Conservation (phyloP, 2,888 invertebrate species). For the Hirtodrosophila alboralis region DNA sequence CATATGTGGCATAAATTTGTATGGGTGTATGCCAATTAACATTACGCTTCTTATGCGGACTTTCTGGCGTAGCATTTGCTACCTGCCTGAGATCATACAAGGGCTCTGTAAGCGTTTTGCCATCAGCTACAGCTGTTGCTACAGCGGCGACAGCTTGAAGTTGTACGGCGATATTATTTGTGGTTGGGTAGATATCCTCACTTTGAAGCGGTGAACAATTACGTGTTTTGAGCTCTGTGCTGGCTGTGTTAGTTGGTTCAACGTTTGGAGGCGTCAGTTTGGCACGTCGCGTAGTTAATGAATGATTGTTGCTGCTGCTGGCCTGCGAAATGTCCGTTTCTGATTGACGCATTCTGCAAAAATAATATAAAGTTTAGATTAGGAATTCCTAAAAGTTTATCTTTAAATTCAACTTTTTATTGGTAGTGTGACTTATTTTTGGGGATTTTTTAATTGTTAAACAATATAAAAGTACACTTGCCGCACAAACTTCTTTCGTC, state of each 20-base stretch:
- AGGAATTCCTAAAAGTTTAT: background rate
- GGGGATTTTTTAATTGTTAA: too few relatives aligned
- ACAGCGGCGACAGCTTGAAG: slow-evolving; percentile 22
- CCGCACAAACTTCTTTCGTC: slow-evolving; percentile 83
- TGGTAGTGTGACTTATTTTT: too few relatives aligned
- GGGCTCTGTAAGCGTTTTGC: slow-evolving; percentile 35
- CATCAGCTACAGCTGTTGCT: slow-evolving; percentile 24
- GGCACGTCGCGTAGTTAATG: slow-evolving; percentile 32
- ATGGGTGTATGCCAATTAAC: slow-evolving; percentile 84
- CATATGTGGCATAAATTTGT: slow-evolving; percentile 80
- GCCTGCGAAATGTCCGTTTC: slow-evolving; percentile 63
- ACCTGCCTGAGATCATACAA: slow-evolving; percentile 53
- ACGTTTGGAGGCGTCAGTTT: slow-evolving; percentile 32
- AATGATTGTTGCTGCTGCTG: slow-evolving; percentile 46
- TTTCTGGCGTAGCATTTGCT: slow-evolving; percentile 37
- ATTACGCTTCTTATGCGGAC: slow-evolving; percentile 81
- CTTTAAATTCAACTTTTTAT: background rate
- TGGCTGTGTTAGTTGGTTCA: slow-evolving; percentile 21
- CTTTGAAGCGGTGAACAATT: slow-evolving; percentile 16
- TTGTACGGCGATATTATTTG: slow-evolving; percentile 52
- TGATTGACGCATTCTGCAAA: slow-evolving; percentile 72
- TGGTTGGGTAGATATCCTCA: slow-evolving; percentile 54
- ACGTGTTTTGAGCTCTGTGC: slow-evolving; percentile 22
- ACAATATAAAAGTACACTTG: slow-evolving; percentile 52
- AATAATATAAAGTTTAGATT: background rate